phyloP scores from a whole-genome alignment of 2,888 invertebrate genomes.

The Pristionchus exspectatus region DNA sequence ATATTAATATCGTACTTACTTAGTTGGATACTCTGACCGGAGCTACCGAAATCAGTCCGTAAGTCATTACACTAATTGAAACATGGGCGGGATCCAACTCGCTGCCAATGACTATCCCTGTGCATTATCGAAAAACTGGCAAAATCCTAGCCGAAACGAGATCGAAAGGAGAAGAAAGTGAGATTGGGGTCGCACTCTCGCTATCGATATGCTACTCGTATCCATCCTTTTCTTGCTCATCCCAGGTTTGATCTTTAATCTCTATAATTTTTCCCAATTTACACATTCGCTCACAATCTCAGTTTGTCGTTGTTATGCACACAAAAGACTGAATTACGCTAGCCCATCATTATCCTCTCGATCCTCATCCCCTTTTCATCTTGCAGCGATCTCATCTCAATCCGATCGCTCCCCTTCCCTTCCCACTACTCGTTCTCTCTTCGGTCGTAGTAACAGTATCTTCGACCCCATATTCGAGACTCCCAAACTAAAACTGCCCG shows the following conservation, averaged over 20 bases:
- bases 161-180: conserved; percentile 10
- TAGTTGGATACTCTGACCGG: too few relatives aligned
- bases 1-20: too few relatives aligned
- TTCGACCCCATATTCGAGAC: conserved; percentile 22
- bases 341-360: not conserved
- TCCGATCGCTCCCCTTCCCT: not conserved
- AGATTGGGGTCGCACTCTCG: conserved; percentile 43
- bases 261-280: not conserved
- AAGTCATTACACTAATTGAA: not conserved
- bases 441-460: conserved; percentile 13
- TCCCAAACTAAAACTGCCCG: conserved; percentile 35
- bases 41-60: too few relatives aligned
- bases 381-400: conserved; percentile 19
- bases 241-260: conserved; percentile 34
- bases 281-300: not conserved
- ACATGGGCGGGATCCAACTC: not conserved
- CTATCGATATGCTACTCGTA: conserved; percentile 33
- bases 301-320: not conserved
- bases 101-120: not conserved
- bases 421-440: conserved; percentile 5
- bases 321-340: not conserved
- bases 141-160: conserved; percentile 1
- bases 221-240: conserved; percentile 4
- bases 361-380: not conserved
- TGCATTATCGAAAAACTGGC: conserved; percentile 3